phyloP scores from a whole-genome alignment of 2,797 vertebrate species.

The Protonibea diacanthus region DNA sequence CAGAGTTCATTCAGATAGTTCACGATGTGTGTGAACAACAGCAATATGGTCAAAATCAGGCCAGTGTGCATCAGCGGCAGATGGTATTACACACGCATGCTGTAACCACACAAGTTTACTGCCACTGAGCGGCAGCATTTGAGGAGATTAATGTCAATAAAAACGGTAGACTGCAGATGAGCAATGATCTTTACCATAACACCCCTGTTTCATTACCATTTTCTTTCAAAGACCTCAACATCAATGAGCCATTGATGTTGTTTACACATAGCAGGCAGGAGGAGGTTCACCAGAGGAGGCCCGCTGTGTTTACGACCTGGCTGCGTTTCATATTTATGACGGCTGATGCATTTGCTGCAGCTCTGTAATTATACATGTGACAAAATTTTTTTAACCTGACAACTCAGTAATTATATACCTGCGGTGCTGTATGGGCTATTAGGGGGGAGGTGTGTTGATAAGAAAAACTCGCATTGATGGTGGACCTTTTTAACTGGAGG shows the following conservation, averaged over 20 bases:
- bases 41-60: conserved; percentile 39
- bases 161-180: not conserved
- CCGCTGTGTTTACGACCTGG: conserved; percentile 65
- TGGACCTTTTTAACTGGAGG: conserved; percentile 24
- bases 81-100: not conserved
- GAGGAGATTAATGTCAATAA: not conserved
- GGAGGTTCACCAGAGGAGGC: conserved; percentile 40
- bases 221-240: conserved; percentile 25
- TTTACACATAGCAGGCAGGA: conserved; percentile 42
- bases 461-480: conserved; percentile 24
- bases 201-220: not conserved
- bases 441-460: conserved; percentile 6
- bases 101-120: not conserved
- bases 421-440: conserved; percentile 43
- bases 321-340: conserved; percentile 60
- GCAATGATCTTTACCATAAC: not conserved
- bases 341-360: conserved; percentile 27
- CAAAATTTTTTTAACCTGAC: conserved; percentile 38
- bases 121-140: not conserved
- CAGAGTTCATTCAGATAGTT: conserved; percentile 46
- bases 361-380: conserved; percentile 56
- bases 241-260: conserved; percentile 43
- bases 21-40: conserved; percentile 44
- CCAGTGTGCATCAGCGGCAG: not conserved
- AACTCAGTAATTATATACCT: conserved; percentile 52